Evolutionary conservation across 2,888 invertebrate genomes (phyloP).

Genomic region (Sisyra nigra): DNA sequence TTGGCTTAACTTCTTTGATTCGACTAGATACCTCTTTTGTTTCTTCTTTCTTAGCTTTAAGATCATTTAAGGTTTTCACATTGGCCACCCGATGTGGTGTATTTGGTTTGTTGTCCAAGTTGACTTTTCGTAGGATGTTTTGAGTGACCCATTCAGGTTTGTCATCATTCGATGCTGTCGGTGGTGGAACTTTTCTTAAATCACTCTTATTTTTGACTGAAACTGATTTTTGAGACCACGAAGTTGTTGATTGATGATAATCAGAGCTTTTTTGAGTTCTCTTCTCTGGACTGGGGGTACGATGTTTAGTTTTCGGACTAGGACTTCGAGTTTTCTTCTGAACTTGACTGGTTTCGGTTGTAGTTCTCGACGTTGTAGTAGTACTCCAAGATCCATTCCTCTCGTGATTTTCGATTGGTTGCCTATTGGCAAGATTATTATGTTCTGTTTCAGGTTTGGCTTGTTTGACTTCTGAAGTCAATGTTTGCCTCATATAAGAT

Average conservation of each 20-base stretch:
- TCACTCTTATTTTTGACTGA: slow-evolving; percentile 11
- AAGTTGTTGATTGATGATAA: slow-evolving; percentile 17
- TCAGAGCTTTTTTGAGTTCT: slow-evolving; percentile 11
- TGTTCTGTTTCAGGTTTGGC: background rate
- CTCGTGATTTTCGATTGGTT: no score
- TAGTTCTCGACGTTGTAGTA: slow-evolving; percentile 10
- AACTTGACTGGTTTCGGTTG: slow-evolving; percentile 8
- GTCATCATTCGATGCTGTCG: slow-evolving; percentile 29
- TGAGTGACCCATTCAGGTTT: slow-evolving; percentile 47
- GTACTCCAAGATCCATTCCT: no score
- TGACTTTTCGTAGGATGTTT: slow-evolving; percentile 38
- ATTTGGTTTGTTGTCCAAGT: slow-evolving; percentile 21
- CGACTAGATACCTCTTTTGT: slow-evolving; percentile 24
- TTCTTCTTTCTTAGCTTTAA: slow-evolving; percentile 17
- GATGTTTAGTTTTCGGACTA: slow-evolving; percentile 20
- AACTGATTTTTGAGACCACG: slow-evolving; percentile 25
- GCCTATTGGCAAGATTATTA: no score
- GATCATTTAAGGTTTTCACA: slow-evolving; percentile 18
- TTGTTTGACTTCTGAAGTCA: slow-evolving; percentile 7
- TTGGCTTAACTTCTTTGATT: slow-evolving; percentile 25
- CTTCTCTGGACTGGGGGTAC: slow-evolving; percentile 16
- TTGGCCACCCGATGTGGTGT: slow-evolving; percentile 21
- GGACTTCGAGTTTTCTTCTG: slow-evolving; percentile 1
- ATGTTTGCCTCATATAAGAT: slow-evolving; percentile 7
- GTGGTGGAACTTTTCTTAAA: slow-evolving; percentile 22